Evolutionary conservation across 2,888 invertebrate species (phyloP), one percentile per base, ranked within the genome.

Genomic region (Patella pellucida): DNA sequence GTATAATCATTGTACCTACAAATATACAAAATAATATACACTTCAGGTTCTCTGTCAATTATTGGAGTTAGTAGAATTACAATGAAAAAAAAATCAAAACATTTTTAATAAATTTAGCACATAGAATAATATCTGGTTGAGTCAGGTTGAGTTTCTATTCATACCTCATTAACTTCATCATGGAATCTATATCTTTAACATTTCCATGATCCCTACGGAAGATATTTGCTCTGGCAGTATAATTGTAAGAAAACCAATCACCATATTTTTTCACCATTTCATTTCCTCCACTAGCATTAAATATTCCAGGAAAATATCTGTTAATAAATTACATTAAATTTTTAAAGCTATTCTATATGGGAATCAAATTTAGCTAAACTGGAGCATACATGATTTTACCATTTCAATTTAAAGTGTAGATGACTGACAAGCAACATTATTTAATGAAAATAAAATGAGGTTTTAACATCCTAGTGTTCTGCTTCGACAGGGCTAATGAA

Each of bases 1-100:
- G 91, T 91, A 92, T 91, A 95, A 91, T 95, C 93, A 91, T 95
- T 95, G 92, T 94, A 95, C 71, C 95, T 92, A 83, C 3, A 41
- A 41, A 41, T 41, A 41, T 41, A 41, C 41, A 41, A n/a, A n/a
- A n/a, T 41, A 5, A 9, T 9, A 2, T 27, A 41, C 41, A 41
- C 4, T 41, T 41, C 41, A 9, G 9, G 7, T 41, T 41, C 9
- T 41, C 41, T 41, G 41, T 41, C 9, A 41, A 41, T 41, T 41
- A 41, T 41, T 41, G 41, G 41, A 41, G 41, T 41, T 9, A 41
- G 41, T 41, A 9, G 9, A 41, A 41, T 41, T 7, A 41, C 41
- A 41, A 41, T 41, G 41, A 7, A 41, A 41, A 9, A 31, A 41
- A 41, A 41, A 3, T 9, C 7, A 41, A 41, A 7, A 41, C 41